Conservation (phyloP, 2,888 invertebrate species). For the Ethmia dodecea region DNA sequence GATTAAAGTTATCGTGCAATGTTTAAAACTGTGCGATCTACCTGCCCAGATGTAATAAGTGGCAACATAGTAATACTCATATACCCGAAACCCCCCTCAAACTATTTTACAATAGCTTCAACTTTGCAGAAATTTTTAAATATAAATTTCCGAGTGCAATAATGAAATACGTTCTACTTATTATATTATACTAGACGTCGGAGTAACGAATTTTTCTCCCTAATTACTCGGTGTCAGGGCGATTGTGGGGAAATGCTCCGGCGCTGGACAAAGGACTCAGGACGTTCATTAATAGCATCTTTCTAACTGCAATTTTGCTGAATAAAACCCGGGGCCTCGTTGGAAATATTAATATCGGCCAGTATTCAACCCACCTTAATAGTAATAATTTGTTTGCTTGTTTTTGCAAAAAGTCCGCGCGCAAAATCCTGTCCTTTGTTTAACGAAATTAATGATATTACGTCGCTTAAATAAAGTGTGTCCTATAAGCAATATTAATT, state of each 20-base stretch:
- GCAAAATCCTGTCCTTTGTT: slow-evolving; percentile 4
- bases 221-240: slow-evolving; percentile 75
- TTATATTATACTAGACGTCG: slow-evolving; percentile 8
- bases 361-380: slow-evolving; percentile 57
- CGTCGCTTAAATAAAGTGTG: no score
- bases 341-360: slow-evolving; percentile 71
- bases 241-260: slow-evolving; percentile 70
- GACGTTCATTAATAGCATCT: slow-evolving; percentile 77
- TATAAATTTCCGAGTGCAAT: no score
- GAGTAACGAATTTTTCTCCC: slow-evolving; percentile 71
- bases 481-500: no score
- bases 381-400: slow-evolving; percentile 62
- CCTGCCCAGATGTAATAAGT: no score
- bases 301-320: slow-evolving; percentile 39
- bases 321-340: slow-evolving; percentile 60
- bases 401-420: slow-evolving; percentile 10
- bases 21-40: no score
- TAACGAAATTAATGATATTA: no score
- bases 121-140: no score
- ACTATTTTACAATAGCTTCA: no score
- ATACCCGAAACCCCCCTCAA: no score
- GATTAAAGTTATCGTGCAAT: no score
- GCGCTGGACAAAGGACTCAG: slow-evolving; percentile 63
- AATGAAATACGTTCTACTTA: no score
- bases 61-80: no score